Base-by-base conservation (phyloP, 2,797 vertebrate genomes). In the Gymnocypris eckloni region DNA sequence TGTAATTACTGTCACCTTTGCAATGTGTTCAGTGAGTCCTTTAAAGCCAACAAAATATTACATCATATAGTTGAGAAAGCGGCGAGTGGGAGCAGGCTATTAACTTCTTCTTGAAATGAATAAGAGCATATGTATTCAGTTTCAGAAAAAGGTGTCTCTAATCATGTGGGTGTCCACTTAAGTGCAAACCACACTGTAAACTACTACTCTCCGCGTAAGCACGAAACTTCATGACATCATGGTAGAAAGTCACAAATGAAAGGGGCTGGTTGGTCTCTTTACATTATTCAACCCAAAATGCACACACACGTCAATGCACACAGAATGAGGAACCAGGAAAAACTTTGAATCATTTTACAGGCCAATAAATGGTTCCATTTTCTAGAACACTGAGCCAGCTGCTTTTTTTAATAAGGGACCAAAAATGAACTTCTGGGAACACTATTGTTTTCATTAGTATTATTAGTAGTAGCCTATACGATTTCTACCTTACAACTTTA, bases 171-270 rank as follows among this genome's bases (percentile, higher is more conserved):
- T 41, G 52, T 50, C 84, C 67, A 61, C 75, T 79, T 71, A 72
- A 85, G 41, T 48, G 52, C 76, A 71, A 81, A 73, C 70, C 70
- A 86, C 56, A 61, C 43, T 52, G 28, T 56, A 54, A 81, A 80
- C 52, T 64, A 80, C 52, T 79, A 15, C 33, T 61, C 78, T 75
- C 15, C 2, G 4, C 45, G 33, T 2, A 86, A 37, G n/a, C 43
- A 69, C 25, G 54, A 85, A 72, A 69, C 72, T n/a, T 43, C 13
- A 81, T 86, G 56, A 86, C 43, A 66, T 86, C 77, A 86, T 75
- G 43, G 43, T 71, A 54, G 15, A 86, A 86, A 75, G 16, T 52
- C 43, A 80, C 33, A 80, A 67, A 81, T 67, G 11, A 86, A 73
- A 80, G 69, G n/a, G 28, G 15, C n/a, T 80, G 78, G 56, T 81